These are phyloP conservation scores for Halcyon senegalensis DNA, from an alignment of 2,113 vertebrate genomes.

Conservation along the genomic window DNA sequence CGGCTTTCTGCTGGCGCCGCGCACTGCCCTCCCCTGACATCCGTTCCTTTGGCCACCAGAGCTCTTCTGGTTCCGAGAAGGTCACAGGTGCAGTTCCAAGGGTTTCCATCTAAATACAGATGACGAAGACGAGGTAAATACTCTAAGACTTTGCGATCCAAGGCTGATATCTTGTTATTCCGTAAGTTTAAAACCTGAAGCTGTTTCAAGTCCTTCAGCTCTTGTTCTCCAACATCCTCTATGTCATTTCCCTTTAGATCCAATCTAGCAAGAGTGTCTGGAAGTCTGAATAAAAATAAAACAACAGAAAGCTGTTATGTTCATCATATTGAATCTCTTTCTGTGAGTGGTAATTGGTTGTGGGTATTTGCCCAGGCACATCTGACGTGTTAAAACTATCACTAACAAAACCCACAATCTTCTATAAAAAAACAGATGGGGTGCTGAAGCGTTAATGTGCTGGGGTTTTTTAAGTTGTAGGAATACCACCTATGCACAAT, in stretches of 20 bases:
- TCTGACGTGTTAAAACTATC: neutral
- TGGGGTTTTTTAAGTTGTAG: neutral
- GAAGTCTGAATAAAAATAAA: slow-evolving; percentile 74
- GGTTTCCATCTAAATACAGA: slow-evolving; percentile 83
- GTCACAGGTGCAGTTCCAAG: slow-evolving; percentile 85
- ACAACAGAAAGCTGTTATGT: neutral
- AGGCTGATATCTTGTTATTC: slow-evolving; percentile 80
- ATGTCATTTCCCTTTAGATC: slow-evolving; percentile 85
- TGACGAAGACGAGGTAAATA: slow-evolving; percentile 77
- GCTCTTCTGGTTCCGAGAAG: slow-evolving; percentile 74
- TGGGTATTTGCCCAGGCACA: neutral
- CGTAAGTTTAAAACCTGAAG: slow-evolving; percentile 86
- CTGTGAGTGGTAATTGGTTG: neutral
- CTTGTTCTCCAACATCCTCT: slow-evolving; percentile 70
- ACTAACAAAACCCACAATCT: neutral
- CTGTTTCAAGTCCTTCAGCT: slow-evolving; percentile 77
- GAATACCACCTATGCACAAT: neutral
- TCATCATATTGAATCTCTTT: neutral
- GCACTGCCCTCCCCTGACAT: slow-evolving; percentile 79
- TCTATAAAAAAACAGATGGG: neutral
- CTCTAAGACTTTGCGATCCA: slow-evolving; percentile 72
- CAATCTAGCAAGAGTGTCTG: slow-evolving; percentile 78
- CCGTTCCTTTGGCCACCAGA: slow-evolving; percentile 76
- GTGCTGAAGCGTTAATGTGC: neutral
- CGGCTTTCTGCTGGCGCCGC: slow-evolving; percentile 64